Evolutionary conservation across 2,797 vertebrate species (phyloP).

Genomic region (Micromesistius poutassou): DNA sequence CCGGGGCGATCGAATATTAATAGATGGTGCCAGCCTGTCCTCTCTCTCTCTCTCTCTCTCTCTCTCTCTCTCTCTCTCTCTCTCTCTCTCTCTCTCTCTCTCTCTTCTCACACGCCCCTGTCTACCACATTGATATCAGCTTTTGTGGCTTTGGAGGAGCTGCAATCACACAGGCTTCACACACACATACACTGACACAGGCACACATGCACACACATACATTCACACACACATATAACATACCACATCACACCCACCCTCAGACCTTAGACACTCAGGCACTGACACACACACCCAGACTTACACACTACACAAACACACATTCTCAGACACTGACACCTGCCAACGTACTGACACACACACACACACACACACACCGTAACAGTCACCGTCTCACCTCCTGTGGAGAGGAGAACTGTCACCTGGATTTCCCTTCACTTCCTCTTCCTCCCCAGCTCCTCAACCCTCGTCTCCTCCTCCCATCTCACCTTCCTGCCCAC

Average conservation of each 20-base stretch:
- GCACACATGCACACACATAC: too few relatives aligned
- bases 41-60: neutral
- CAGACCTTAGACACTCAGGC: too few relatives aligned
- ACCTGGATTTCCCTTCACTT: slow-evolving; percentile 47
- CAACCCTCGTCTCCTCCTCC: slow-evolving; percentile 30
- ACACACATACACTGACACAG: too few relatives aligned
- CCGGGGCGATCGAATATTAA: neutral
- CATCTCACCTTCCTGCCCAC: slow-evolving; percentile 53
- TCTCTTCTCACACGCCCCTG: neutral
- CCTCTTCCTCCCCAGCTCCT: slow-evolving; percentile 33
- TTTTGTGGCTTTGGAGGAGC: too few relatives aligned
- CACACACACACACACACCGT: slow-evolving; percentile 24
- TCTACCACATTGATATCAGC: neutral
- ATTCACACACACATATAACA: too few relatives aligned
- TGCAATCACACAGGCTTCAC: neutral
- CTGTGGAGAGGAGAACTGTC: slow-evolving; percentile 49
- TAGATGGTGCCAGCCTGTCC: neutral
- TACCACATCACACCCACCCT: too few relatives aligned
- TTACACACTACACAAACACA: neutral
- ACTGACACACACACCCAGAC: neutral
- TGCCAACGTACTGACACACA: neutral
- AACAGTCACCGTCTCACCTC: slow-evolving; percentile 42
- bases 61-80: neutral
- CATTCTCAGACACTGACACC: too few relatives aligned
- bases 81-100: neutral